Conservation (phyloP, 2,888 invertebrate species). For the Pheosia tremula region DNA sequence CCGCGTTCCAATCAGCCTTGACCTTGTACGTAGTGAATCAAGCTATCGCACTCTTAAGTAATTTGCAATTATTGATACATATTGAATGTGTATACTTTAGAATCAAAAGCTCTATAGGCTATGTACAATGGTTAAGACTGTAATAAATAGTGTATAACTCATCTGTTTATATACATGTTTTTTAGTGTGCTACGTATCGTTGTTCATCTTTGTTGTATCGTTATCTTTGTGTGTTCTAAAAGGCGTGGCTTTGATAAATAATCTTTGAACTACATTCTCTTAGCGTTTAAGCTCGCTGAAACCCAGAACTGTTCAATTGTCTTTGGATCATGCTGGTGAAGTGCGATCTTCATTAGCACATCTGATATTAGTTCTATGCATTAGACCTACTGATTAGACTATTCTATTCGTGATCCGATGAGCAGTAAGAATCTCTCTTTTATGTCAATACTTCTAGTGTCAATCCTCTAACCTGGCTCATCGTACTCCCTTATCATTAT, state of each 20-base stretch:
- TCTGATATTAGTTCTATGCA: too few species aligned
- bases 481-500: too few species aligned
- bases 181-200: not conserved
- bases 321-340: not conserved
- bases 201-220: not conserved
- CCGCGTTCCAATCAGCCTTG: constrained; percentile 68
- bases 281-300: not conserved
- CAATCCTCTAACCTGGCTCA: too few species aligned
- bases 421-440: too few species aligned
- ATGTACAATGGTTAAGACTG: constrained; percentile 1
- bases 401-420: too few species aligned
- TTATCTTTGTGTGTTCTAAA: not conserved
- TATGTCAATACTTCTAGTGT: too few species aligned
- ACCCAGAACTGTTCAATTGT: not conserved
- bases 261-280: not conserved
- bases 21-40: constrained; percentile 66
- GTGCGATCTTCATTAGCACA: not conserved
- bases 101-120: too few species aligned
- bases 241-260: constrained; percentile 3
- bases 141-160: not conserved
- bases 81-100: constrained; percentile 20
- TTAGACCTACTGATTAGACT: too few species aligned
- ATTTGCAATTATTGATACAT: constrained; percentile 53
- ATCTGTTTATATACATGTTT: not conserved
- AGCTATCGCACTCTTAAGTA: constrained; percentile 56